These are phyloP conservation scores for Mormyrops attenuatus DNA, from an alignment of 2,797 vertebrate species.

Conservation along the genomic window DNA sequence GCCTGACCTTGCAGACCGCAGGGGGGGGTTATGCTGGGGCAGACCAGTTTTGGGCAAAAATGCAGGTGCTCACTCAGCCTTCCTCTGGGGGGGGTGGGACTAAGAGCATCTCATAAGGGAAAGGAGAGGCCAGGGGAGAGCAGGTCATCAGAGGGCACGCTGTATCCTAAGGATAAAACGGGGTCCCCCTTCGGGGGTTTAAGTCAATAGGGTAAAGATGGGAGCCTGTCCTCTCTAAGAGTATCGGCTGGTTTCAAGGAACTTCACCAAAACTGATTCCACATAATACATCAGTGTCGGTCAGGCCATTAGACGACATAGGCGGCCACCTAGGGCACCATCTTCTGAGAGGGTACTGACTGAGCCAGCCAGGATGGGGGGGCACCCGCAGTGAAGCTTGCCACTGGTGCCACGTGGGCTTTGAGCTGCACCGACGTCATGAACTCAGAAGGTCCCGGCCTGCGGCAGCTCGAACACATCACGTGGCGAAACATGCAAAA, in stretches of 20 bases:
- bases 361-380: background rate
- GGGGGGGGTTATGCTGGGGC: background rate
- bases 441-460: background rate
- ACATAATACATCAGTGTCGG: background rate
- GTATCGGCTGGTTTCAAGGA: background rate
- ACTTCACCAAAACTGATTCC: background rate
- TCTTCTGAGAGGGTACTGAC: background rate
- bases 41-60: background rate
- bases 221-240: background rate
- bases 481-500: background rate
- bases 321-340: background rate
- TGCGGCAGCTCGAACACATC: background rate
- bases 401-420: background rate
- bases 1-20: background rate
- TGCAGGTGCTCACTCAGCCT: background rate
- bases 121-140: background rate
- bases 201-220: background rate
- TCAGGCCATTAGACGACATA: background rate
- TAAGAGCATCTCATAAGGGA: background rate
- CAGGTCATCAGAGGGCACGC: background rate
- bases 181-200: background rate
- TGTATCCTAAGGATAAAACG: background rate
- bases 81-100: background rate
- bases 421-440: background rate
- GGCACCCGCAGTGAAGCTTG: no score